phyloP scores from a whole-genome alignment of 2,113 vertebrate genomes.

The Nannospalax galili region DNA sequence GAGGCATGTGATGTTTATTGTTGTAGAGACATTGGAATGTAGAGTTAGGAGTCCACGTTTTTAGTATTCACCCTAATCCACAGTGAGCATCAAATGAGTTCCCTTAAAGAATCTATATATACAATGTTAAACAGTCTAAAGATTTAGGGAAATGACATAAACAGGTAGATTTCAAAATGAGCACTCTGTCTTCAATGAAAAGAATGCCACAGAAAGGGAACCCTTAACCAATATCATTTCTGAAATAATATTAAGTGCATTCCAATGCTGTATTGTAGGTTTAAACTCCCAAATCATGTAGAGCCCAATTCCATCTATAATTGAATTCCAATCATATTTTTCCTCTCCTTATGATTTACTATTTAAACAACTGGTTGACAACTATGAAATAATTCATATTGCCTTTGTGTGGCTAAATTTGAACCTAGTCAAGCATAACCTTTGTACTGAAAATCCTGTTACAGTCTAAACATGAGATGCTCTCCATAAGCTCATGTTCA shows the following conservation, averaged over 20 bases:
- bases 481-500: neutral
- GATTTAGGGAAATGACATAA: neutral
- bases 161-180: neutral
- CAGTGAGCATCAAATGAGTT: accelerated
- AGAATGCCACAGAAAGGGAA: neutral
- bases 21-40: too few species aligned
- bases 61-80: neutral
- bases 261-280: neutral
- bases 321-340: neutral
- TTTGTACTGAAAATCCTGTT: neutral
- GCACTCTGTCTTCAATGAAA: neutral
- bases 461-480: neutral
- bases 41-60: neutral
- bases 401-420: neutral
- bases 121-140: neutral
- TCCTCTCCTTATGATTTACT: neutral
- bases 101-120: neutral
- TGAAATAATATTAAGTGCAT: neutral
- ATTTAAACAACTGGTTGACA: neutral
- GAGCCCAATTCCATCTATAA: neutral
- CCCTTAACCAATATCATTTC: neutral
- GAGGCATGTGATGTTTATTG: neutral
- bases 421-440: neutral
- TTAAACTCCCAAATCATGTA: neutral
- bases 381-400: neutral